Evolutionary conservation across 2,888 invertebrate genomes (phyloP).

Genomic region (Sympetrum striolatum): DNA sequence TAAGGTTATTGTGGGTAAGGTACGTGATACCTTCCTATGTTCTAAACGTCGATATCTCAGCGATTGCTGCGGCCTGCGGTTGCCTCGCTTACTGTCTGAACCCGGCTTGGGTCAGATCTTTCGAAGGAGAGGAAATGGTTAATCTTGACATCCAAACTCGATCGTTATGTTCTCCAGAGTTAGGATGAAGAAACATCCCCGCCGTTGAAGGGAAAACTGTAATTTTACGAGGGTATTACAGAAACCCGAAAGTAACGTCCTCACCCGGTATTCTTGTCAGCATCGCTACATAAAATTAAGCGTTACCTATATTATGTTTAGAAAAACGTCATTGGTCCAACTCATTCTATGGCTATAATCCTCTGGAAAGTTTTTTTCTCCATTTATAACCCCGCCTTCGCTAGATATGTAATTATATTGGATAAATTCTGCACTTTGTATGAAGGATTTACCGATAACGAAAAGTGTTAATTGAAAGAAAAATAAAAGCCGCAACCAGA

Average conservation of each 20-base stretch:
- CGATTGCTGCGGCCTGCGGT: too few species aligned
- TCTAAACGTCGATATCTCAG: too few species aligned
- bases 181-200: background rate
- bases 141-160: too few species aligned
- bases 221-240: background rate
- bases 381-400: background rate
- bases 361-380: background rate
- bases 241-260: background rate
- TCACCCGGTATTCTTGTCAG: background rate
- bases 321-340: too few species aligned
- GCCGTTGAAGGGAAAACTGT: background rate
- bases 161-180: too few species aligned
- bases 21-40: too few species aligned
- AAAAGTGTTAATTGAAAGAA: background rate
- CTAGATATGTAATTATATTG: background rate
- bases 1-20: too few species aligned
- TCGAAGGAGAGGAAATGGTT: too few species aligned
- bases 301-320: too few species aligned
- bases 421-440: background rate
- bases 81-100: too few species aligned
- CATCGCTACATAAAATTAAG: background rate
- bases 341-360: background rate
- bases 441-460: background rate
- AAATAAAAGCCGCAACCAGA: background rate
- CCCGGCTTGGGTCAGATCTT: too few species aligned